phyloP scores from a whole-genome alignment of 2,888 invertebrate genomes.

The Sphaerophoria taeniata region DNA sequence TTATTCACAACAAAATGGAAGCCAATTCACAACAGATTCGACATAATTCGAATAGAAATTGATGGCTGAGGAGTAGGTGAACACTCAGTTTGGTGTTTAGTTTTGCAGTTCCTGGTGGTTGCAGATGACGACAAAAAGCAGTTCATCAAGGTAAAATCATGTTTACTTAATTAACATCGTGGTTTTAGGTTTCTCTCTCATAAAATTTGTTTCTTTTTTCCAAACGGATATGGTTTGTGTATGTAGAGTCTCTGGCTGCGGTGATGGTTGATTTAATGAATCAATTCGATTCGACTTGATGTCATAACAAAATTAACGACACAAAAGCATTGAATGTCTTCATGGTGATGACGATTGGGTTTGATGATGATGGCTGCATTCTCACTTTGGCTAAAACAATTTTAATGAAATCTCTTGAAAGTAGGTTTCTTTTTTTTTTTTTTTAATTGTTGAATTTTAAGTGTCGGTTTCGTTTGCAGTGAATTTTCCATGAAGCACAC shows the following conservation, averaged over 20 bases:
- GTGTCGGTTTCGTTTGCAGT: conserved; percentile 51
- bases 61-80: conserved; percentile 28
- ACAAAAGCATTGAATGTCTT: conserved; percentile 16
- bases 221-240: conserved; percentile 33
- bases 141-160: conserved; percentile 73
- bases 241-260: not conserved
- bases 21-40: conserved; percentile 45
- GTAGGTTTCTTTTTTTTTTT: not conserved
- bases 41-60: conserved; percentile 47
- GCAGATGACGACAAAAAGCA: conserved; percentile 27
- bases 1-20: conserved; percentile 41
- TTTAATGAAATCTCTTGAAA: conserved; percentile 5
- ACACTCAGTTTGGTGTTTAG: conserved; percentile 20
- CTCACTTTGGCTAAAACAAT: not conserved
- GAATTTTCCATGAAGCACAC: conserved; percentile 28
- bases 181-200: conserved; percentile 52
- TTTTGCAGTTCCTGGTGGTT: conserved; percentile 33
- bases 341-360: conserved; percentile 16
- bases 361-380: not conserved
- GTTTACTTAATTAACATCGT: conserved; percentile 70
- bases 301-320: conserved; percentile 62
- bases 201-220: conserved; percentile 31
- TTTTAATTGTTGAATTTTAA: conserved; percentile 7
- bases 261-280: conserved; percentile 51
- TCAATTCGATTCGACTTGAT: conserved; percentile 61